These are phyloP conservation scores for Xenopus borealis DNA, from an alignment of 2,113 vertebrate genomes.

Conservation along the genomic window DNA sequence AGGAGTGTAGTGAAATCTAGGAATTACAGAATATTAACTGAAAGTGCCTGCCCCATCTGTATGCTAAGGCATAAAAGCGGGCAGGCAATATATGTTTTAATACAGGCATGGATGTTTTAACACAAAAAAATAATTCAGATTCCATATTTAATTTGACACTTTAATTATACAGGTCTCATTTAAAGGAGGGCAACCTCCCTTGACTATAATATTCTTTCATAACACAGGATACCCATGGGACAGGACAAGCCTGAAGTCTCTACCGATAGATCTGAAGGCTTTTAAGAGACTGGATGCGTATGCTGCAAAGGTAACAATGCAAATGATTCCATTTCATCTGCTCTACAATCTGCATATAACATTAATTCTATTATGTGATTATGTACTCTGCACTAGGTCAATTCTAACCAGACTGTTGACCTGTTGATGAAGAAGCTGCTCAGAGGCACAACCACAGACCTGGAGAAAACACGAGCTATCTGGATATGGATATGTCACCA, in stretches of 20 bases:
- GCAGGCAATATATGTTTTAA: too few species aligned
- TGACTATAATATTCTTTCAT: background rate
- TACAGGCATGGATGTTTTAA: too few species aligned
- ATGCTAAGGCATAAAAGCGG: too few species aligned
- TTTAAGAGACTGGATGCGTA: slow-evolving; percentile 72
- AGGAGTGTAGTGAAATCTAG: too few species aligned
- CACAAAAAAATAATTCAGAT: too few species aligned
- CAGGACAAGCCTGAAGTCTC: slow-evolving; percentile 71
- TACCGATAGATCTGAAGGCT: slow-evolving; percentile 66
- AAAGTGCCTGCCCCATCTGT: too few species aligned
- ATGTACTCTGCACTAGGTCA: slow-evolving; percentile 53
- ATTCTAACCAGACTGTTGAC: slow-evolving; percentile 56
- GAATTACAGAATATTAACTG: too few species aligned
- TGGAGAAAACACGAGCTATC: slow-evolving; percentile 72
- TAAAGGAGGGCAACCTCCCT: too few species aligned
- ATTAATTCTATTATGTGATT: too few species aligned
- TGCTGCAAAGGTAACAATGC: slow-evolving; percentile 65
- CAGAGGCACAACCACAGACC: slow-evolving; percentile 60
- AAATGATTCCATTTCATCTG: background rate
- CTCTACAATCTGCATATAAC: too few species aligned
- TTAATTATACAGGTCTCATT: too few species aligned
- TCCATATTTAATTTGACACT: too few species aligned
- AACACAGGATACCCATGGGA: slow-evolving; percentile 73
- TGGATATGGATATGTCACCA: slow-evolving; percentile 81
- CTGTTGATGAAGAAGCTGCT: slow-evolving; percentile 67